Evolutionary conservation across 2,797 vertebrate species (phyloP).

Genomic region (Taeniopygia guttata): DNA sequence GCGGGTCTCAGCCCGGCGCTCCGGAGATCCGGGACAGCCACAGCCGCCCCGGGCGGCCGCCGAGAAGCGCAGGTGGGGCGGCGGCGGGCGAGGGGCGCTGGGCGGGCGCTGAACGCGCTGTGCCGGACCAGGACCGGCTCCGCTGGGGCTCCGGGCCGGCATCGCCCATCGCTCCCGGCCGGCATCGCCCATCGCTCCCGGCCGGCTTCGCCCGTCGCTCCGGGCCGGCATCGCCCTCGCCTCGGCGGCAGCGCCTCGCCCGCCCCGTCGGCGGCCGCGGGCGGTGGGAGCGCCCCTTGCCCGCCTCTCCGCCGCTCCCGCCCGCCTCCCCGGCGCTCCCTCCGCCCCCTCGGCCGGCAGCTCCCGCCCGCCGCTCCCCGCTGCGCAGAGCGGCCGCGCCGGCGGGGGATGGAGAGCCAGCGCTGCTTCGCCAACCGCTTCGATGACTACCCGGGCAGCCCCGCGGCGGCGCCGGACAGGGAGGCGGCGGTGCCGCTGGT

Average conservation of each 20-base stretch:
- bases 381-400: constrained; percentile 7
- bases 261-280: neutral
- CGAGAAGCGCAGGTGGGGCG: neutral
- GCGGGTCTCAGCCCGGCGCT: neutral
- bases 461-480: constrained; percentile 75
- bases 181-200: no score
- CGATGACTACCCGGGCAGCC: constrained; percentile 83
- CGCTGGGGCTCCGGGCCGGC: neutral
- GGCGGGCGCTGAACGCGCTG: neutral
- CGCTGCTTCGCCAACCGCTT: constrained; percentile 87
- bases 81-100: neutral
- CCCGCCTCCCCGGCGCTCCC: constrained; percentile 10
- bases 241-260: neutral
- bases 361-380: constrained; percentile 34
- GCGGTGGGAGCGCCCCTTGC: neutral
- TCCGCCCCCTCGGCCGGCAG: neutral
- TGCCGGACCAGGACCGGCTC: neutral
- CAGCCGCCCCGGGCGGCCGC: neutral
- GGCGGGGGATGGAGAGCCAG: constrained; percentile 79
- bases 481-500: constrained; percentile 76
- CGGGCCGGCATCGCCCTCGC: neutral
- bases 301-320: constrained; percentile 11
- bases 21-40: neutral
- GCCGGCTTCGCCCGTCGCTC: neutral
- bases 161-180: no score